Evolutionary conservation across 2,113 vertebrate genomes (phyloP).

Genomic region (Eubucco bourcierii): DNA sequence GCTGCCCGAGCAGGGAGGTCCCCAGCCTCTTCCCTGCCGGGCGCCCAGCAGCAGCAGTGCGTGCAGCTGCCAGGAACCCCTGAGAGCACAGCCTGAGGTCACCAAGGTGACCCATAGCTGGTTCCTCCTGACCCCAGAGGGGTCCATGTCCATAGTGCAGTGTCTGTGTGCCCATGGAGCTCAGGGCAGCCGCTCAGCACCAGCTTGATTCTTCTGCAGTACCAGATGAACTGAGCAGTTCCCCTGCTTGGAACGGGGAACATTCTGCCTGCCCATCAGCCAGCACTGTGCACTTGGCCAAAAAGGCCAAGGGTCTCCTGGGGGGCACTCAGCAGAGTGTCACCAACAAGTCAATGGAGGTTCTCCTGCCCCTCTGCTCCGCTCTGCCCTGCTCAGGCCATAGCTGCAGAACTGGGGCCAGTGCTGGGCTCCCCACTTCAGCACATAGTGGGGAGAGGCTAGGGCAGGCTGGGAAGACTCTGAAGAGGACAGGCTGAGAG

Average conservation of each 20-base stretch:
- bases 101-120: fast-evolving
- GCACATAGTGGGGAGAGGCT: too few relatives aligned
- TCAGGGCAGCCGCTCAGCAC: background rate
- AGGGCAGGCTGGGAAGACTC: too few relatives aligned
- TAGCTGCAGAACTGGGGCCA: too few relatives aligned
- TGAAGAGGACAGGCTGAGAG: too few relatives aligned
- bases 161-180: background rate
- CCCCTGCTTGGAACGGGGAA: fast-evolving
- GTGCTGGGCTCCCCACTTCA: too few relatives aligned
- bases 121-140: background rate
- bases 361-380: too few relatives aligned
- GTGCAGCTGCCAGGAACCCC: fast-evolving
- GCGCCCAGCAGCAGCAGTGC: background rate
- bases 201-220: background rate
- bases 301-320: too few relatives aligned
- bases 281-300: too few relatives aligned
- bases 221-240: background rate
- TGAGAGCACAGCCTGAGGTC: fast-evolving
- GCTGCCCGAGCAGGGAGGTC: background rate
- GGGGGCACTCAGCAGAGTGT: too few relatives aligned
- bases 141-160: background rate
- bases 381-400: too few relatives aligned
- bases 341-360: too few relatives aligned
- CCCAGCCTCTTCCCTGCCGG: fast-evolving
- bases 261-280: too few relatives aligned